Evolutionary conservation across 2,888 invertebrate genomes (phyloP).

Genomic region (Ferrisia virgata): DNA sequence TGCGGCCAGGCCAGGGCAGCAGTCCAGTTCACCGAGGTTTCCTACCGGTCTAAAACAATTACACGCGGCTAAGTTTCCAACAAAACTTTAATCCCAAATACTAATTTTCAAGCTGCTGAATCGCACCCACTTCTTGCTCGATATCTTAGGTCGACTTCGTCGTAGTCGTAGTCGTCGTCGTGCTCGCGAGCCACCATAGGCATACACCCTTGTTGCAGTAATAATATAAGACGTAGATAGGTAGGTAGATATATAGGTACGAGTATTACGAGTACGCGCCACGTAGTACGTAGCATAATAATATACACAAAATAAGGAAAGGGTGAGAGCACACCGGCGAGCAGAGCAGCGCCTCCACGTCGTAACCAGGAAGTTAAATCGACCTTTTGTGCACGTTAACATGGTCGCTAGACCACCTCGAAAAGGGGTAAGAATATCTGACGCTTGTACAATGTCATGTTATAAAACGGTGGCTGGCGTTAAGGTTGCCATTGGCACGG

Average conservation of each 20-base stretch:
- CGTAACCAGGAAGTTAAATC: constrained; percentile 45
- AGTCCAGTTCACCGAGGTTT: neutral
- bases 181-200: neutral
- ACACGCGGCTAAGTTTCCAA: neutral
- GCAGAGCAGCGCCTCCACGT: neutral
- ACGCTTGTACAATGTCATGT: neutral
- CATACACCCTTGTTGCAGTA: neutral
- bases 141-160: neutral
- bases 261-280: too few relatives aligned
- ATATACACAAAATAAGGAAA: too few relatives aligned
- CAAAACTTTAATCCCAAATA: constrained; percentile 13
- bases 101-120: constrained; percentile 34
- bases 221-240: too few relatives aligned
- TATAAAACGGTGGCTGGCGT: too few relatives aligned
- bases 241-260: too few relatives aligned
- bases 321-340: neutral
- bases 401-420: neutral
- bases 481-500: neutral
- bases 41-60: constrained; percentile 20
- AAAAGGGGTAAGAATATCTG: neutral
- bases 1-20: neutral
- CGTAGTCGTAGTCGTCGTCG: neutral
- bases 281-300: too few relatives aligned
- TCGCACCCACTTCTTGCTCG: neutral
- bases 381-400: constrained; percentile 34